Percentiles rank a stretch among this genome's conserved stretches.
Evolutionary conservation across 2,113 vertebrate species (phyloP).

Genomic region (Dendrocopos noguchii): DNA sequence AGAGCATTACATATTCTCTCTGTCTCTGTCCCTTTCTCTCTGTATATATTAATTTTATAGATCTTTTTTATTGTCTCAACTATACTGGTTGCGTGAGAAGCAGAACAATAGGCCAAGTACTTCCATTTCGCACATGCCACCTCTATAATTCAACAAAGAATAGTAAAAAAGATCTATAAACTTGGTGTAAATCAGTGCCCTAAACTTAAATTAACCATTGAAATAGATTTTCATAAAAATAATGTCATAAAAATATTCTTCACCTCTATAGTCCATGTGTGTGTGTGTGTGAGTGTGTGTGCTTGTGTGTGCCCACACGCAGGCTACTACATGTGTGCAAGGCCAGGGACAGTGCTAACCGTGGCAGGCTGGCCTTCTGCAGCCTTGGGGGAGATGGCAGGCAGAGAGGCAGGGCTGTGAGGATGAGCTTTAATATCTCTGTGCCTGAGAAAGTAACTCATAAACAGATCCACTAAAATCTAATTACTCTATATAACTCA

Average conservation of each 20-base stretch:
- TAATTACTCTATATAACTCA: constrained; percentile 50
- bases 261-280: constrained; percentile 60
- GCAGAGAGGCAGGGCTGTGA: neutral
- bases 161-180: constrained; percentile 80
- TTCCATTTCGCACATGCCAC: constrained; percentile 82
- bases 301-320: neutral
- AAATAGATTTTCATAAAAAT: constrained; percentile 83
- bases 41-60: constrained; percentile 86
- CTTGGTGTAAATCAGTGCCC: constrained; percentile 80
- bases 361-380: neutral
- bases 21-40: constrained; percentile 76
- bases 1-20: constrained; percentile 76
- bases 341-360: neutral
- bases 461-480: constrained; percentile 63
- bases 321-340: neutral
- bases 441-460: constrained; percentile 53
- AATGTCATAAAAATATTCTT: constrained; percentile 79
- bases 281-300: neutral
- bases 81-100: constrained; percentile 81
- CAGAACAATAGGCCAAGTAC: constrained; percentile 83
- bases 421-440: constrained; percentile 17
- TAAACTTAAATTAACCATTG: constrained; percentile 81
- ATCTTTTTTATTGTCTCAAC: constrained; percentile 85
- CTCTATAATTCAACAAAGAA: constrained; percentile 81
- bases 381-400: neutral